A percentile compares a stretch with the other conserved stretches of the same genome.
These are phyloP conservation scores for Cossypha heuglini DNA, from an alignment of 2,797 vertebrate genomes.

Conservation along the genomic window DNA sequence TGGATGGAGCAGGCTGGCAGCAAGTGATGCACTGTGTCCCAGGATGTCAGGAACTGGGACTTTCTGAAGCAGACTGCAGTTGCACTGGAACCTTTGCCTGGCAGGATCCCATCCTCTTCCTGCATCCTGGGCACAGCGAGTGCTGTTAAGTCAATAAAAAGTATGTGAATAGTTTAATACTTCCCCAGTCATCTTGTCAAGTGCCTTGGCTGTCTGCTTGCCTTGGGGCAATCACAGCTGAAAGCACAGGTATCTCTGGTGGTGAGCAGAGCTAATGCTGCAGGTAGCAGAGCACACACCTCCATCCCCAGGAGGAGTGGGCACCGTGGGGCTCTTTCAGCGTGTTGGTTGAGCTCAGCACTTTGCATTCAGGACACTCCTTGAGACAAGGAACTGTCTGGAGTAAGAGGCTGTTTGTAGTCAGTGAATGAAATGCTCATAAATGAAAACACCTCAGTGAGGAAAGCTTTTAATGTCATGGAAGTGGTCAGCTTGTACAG, in stretches of 20 bases:
- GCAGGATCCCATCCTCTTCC: not conserved
- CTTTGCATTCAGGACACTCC: not conserved
- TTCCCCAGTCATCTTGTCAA: fast-evolving
- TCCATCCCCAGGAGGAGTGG: not conserved
- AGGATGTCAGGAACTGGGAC: not conserved
- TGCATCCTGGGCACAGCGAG: not conserved
- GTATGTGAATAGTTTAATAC: not conserved
- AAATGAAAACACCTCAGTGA: not conserved
- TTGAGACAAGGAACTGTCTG: not conserved
- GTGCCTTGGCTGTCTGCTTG: not conserved
- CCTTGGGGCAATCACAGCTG: fast-evolving
- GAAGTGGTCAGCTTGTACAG: not conserved
- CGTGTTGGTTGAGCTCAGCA: not conserved
- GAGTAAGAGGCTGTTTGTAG: not conserved
- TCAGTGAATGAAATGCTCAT: not conserved
- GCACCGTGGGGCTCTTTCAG: not conserved
- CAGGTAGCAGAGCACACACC: not conserved
- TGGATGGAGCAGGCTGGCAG: not conserved
- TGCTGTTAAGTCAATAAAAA: not conserved
- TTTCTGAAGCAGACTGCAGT: not conserved
- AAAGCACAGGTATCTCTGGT: not conserved
- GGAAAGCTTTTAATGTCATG: not conserved
- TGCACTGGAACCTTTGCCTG: not conserved
- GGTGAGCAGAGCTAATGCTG: not conserved
- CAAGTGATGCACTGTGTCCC: fast-evolving